These are phyloP conservation scores for Ophioninae sp. DNA, from an alignment of 2,888 invertebrate genomes.

Conservation along the genomic window DNA sequence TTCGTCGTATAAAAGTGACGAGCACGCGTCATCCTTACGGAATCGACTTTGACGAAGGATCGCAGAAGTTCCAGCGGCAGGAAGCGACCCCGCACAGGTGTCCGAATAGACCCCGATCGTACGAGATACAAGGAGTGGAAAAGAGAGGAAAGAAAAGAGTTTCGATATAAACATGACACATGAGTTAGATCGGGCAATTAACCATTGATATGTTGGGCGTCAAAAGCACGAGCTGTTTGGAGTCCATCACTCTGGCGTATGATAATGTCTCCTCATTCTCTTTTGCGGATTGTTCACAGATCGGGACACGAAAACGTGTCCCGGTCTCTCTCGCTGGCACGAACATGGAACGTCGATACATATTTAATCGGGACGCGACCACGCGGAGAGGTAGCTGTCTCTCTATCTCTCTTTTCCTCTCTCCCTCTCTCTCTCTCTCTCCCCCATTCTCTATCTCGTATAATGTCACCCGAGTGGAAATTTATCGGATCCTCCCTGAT, in stretches of 20 bases:
- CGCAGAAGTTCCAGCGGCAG: conserved; percentile 47
- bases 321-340: conserved; percentile 34
- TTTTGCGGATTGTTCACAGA: conserved; percentile 15
- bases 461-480: conserved; percentile 58
- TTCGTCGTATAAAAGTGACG: neutral
- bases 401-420: neutral
- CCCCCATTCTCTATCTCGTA: too few relatives aligned
- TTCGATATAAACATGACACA: conserved; percentile 53
- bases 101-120: conserved; percentile 12
- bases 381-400: conserved; percentile 15
- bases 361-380: conserved; percentile 55
- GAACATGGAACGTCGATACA: conserved; percentile 61
- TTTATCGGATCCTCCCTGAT: conserved; percentile 55
- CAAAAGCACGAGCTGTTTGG: conserved; percentile 52
- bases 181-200: conserved; percentile 60
- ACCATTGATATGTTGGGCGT: conserved; percentile 60
- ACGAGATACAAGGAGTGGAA: neutral
- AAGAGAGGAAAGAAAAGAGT: neutral
- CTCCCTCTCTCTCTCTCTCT: neutral
- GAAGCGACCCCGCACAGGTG: conserved; percentile 39
- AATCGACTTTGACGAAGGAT: conserved; percentile 61
- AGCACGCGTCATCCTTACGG: conserved; percentile 46
- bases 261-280: conserved; percentile 15
- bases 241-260: conserved; percentile 18
- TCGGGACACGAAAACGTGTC: conserved; percentile 17